Evolutionary conservation across 2,888 invertebrate genomes (phyloP), one percentile per base, ranked within the genome.

Genomic region (Agriopis marginaria): DNA sequence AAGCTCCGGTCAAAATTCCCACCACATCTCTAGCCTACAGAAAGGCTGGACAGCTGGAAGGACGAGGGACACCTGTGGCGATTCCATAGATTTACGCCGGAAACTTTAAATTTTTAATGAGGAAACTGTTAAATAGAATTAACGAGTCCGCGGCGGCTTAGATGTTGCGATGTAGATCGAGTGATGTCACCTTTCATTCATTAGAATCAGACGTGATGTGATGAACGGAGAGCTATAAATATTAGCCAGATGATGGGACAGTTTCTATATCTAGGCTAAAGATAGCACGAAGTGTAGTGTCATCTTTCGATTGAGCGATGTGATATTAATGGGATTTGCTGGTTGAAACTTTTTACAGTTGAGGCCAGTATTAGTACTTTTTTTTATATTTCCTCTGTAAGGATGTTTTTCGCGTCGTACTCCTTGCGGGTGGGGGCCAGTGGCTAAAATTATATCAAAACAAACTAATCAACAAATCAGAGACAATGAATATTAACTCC

Each of bases 91-190:
- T 70, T 70, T 66, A 70, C 73, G 69, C 76, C 76, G 76, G 76
- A 76, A 73, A 71, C 71, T 75, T 66, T 75, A 76, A 76, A 71
- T 73, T 73, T 76, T 76, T 75, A 76, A 76, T 75, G 76, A 76
- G 76, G 75, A 75, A 75, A 72, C 74, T 71, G 73, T 76, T 72
- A 76, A 76, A 73, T 47, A 65, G 72, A 76, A 73, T 75, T 73
- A 73, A 76, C 69, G 75, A 56, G 42, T 56, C 58, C 45, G 64
- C 76, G 73, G 75, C 72, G 66, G 67, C 73, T 74, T 72, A 69
- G 69, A 69, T 65, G 69, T 65, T 56, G 56, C 67, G 32, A 63
- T 49, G 14, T 23, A 44, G 56, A 32, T 32, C 40, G 47, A 60
- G 56, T 70, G 70, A 70, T 62, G 70, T 66, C 66, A 70, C 49